phyloP scores from a whole-genome alignment of 2,888 invertebrate genomes.

The Dolomedes plantarius region DNA sequence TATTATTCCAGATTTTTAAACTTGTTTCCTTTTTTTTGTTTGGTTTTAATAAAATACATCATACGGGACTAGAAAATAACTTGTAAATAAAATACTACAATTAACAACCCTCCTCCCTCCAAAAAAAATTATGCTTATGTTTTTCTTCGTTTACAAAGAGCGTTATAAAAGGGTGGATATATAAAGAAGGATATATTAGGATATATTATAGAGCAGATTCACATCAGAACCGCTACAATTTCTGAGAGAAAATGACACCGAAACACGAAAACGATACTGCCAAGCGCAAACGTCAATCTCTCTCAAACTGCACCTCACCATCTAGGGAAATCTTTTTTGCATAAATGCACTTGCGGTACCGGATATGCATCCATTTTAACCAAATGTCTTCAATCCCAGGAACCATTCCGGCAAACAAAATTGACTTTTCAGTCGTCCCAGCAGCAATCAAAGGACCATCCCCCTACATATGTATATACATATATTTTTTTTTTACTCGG shows the following conservation, averaged over 20 bases:
- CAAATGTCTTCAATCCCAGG: constrained; percentile 8
- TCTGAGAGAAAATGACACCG: neutral
- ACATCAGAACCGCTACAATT: neutral
- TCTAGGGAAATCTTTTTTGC: neutral
- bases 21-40: too few species aligned
- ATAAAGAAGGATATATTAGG: too few species aligned
- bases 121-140: too few species aligned
- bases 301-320: neutral
- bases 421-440: constrained; percentile 35
- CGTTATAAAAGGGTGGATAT: too few species aligned
- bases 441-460: constrained; percentile 24
- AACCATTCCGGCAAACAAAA: constrained; percentile 2
- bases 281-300: neutral
- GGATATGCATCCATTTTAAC: neutral
- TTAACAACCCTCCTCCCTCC: too few species aligned
- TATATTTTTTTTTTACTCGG: neutral
- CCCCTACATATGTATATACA: neutral
- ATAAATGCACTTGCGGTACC: neutral
- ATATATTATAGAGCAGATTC: too few species aligned
- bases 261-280: neutral
- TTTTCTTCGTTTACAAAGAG: too few species aligned
- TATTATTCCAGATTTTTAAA: too few species aligned
- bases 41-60: too few species aligned
- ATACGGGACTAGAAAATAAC: too few species aligned
- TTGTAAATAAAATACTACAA: too few species aligned